Conservation (phyloP, 1,140 invertebrate genomes). For the Maniola jurtina region DNA sequence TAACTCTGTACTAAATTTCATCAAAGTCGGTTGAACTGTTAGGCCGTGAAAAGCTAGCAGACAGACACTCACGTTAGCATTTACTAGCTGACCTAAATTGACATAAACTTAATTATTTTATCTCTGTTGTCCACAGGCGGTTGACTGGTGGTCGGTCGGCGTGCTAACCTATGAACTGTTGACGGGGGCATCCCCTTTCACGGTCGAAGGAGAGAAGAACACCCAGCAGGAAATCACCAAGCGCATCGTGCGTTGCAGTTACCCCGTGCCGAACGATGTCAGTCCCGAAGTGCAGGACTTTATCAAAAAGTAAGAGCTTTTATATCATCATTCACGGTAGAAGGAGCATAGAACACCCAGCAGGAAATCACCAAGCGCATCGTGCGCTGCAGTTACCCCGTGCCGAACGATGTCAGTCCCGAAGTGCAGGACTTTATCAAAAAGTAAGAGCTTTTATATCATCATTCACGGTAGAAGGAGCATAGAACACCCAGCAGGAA, state of each 20-base stretch:
- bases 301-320: slow-evolving; percentile 73
- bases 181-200: slow-evolving; percentile 98
- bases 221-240: slow-evolving; percentile 95
- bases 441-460: slow-evolving; percentile 80
- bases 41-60: too few relatives aligned
- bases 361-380: slow-evolving; percentile 96
- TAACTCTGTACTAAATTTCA: too few relatives aligned
- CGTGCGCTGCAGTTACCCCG: slow-evolving; percentile 90
- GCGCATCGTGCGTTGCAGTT: slow-evolving; percentile 91
- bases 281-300: slow-evolving; percentile 82
- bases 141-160: slow-evolving; percentile 99
- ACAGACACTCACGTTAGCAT: too few relatives aligned
- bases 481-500: slow-evolving; percentile 94
- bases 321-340: slow-evolving; percentile 96
- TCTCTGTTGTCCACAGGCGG: slow-evolving; percentile 83
- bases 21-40: too few relatives aligned
- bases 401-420: slow-evolving; percentile 84
- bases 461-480: slow-evolving; percentile 97
- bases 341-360: slow-evolving; percentile 94
- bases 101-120: not conserved
- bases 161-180: slow-evolving; percentile 97
- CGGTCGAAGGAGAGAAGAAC: slow-evolving; percentile 94
- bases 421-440: slow-evolving; percentile 83
- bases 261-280: slow-evolving; percentile 88
- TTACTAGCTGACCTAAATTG: too few relatives aligned